phyloP scores from a whole-genome alignment of 1,140 invertebrate species.

The Drosophila nigrodunni region DNA sequence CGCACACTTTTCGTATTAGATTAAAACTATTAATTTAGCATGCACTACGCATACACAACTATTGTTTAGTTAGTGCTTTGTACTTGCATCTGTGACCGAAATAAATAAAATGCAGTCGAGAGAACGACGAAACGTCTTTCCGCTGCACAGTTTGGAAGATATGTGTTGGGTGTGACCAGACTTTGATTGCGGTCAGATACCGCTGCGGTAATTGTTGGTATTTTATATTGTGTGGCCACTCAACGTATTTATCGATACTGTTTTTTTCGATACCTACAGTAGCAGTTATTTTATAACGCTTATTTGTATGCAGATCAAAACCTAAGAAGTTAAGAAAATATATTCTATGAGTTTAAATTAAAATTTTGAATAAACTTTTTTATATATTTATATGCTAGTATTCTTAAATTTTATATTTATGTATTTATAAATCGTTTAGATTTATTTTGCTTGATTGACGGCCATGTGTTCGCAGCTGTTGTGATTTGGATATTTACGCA shows the following conservation, averaged over 20 bases:
- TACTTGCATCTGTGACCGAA: conserved; percentile 48
- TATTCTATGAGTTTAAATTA: too few relatives aligned
- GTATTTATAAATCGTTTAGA: conserved; percentile 1
- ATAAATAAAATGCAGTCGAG: conserved; percentile 9
- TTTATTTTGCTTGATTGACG: conserved; percentile 18
- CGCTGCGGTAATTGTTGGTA: neutral
- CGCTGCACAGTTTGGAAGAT: conserved; percentile 25
- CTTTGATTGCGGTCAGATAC: neutral
- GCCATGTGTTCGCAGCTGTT: conserved; percentile 46
- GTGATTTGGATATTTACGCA: conserved; percentile 38
- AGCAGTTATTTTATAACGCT: neutral
- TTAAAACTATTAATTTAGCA: conserved; percentile 25
- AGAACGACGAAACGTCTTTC: conserved; percentile 20
- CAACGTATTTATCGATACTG: neutral
- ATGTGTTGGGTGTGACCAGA: conserved; percentile 31
- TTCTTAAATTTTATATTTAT: neutral
- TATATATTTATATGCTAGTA: too few relatives aligned
- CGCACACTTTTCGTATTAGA: neutral
- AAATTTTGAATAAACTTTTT: too few relatives aligned
- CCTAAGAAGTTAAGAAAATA: too few relatives aligned
- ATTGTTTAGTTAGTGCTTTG: conserved; percentile 23
- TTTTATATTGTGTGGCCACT: neutral
- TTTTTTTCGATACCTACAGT: neutral
- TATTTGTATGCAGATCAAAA: neutral
- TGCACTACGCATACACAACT: conserved; percentile 35